phyloP scores from a whole-genome alignment of 2,797 vertebrate species.

The Acridotheres tristis region DNA sequence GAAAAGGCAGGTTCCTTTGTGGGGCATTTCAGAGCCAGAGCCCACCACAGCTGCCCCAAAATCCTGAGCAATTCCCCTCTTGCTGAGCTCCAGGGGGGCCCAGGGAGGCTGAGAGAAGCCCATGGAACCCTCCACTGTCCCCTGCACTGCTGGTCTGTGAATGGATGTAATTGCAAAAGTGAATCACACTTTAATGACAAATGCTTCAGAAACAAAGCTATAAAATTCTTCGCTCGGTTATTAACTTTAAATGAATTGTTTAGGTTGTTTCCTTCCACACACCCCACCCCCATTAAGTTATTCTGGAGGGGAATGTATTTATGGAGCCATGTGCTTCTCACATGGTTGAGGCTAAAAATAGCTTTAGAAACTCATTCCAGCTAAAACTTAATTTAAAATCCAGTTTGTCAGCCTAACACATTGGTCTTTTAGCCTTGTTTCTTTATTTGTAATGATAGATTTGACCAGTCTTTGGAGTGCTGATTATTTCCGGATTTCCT shows the following conservation, averaged over 20 bases:
- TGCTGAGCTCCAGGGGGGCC: not conserved
- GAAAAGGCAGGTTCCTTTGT: not conserved
- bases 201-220: constrained; percentile 33
- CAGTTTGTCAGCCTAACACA: constrained; percentile 37
- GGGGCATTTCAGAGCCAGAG: not conserved
- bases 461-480: constrained; percentile 30
- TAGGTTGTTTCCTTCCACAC: constrained; percentile 37
- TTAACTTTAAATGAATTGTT: constrained; percentile 40
- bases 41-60: not conserved
- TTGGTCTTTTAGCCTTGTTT: constrained; percentile 8
- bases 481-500: constrained; percentile 54
- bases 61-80: not conserved
- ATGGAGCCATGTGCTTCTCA: constrained; percentile 62
- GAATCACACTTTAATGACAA: not conserved
- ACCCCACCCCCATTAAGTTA: not conserved
- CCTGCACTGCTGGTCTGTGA: not conserved
- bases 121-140: not conserved
- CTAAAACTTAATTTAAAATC: constrained; percentile 52
- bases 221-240: constrained; percentile 1
- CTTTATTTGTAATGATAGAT: constrained; percentile 15
- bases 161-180: not conserved
- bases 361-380: constrained; percentile 43
- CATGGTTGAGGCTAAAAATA: constrained; percentile 45
- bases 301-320: constrained; percentile 25
- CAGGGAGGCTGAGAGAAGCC: not conserved